phyloP scores from a whole-genome alignment of 2,888 invertebrate species.

The Leptopilina myrica region DNA sequence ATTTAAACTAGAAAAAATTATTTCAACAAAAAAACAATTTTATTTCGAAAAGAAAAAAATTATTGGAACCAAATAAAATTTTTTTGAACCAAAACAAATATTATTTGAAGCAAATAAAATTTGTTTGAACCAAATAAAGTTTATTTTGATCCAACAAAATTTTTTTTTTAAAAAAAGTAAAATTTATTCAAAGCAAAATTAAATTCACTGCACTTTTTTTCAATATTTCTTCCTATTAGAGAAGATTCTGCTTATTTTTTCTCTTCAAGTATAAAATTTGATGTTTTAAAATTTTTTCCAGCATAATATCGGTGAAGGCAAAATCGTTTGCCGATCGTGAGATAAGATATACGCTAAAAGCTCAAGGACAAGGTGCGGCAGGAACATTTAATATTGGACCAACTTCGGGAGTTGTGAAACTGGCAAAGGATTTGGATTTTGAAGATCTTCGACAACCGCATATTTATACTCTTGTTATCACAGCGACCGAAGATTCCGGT shows the following conservation, averaged over 20 bases:
- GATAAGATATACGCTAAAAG: slow-evolving; percentile 96
- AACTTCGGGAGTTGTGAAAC: slow-evolving; percentile 95
- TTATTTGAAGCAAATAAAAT: neutral
- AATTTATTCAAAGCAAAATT: too few relatives aligned
- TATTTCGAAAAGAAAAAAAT: too few relatives aligned
- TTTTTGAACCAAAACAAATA: too few relatives aligned
- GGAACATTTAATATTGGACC: slow-evolving; percentile 97
- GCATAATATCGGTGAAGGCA: slow-evolving; percentile 97
- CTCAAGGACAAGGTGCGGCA: slow-evolving; percentile 93
- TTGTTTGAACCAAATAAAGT: neutral
- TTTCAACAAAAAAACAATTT: too few relatives aligned
- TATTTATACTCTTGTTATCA: slow-evolving; percentile 93
- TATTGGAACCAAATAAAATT: too few relatives aligned
- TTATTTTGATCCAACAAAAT: neutral
- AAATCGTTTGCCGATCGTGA: slow-evolving; percentile 98
- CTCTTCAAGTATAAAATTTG: neutral
- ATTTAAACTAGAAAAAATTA: too few relatives aligned
- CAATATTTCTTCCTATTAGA: neutral
- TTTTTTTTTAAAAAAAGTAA: neutral
- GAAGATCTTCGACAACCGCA: slow-evolving; percentile 97
- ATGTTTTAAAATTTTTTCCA: slow-evolving; percentile 73
- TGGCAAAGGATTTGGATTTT: slow-evolving; percentile 97
- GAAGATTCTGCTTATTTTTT: neutral
- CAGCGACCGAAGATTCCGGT: slow-evolving; percentile 98
- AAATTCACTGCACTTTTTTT: too few relatives aligned